These are phyloP conservation scores for Akabosia matsudoensis DNA, from an alignment of 1,140 invertebrate species.

Conservation along the genomic window DNA sequence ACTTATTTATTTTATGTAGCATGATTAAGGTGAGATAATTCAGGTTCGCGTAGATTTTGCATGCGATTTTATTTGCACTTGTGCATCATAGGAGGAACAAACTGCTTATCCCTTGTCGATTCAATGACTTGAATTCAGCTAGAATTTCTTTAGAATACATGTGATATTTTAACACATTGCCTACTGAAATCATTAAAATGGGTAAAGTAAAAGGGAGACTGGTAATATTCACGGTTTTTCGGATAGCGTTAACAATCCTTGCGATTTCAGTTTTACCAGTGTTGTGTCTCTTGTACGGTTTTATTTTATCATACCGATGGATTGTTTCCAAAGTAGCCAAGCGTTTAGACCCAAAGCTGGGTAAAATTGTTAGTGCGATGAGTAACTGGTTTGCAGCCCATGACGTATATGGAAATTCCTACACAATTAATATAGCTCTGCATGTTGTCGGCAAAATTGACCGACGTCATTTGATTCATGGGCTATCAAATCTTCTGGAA, in stretches of 20 bases:
- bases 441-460: slow-evolving; percentile 4
- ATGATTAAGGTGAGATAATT: no score
- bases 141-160: no score
- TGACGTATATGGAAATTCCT: not conserved
- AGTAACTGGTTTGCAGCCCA: not conserved
- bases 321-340: not conserved
- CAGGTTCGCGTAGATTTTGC: no score
- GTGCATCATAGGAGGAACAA: no score
- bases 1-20: no score
- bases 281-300: not conserved
- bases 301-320: not conserved
- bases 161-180: no score
- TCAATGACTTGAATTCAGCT: no score
- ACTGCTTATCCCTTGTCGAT: no score
- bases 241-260: not conserved
- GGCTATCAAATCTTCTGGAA: not conserved
- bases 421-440: not conserved
- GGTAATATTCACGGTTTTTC: not conserved
- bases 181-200: no score
- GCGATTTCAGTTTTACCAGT: not conserved
- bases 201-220: not conserved
- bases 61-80: no score
- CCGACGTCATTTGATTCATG: not conserved
- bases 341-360: not conserved
- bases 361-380: not conserved